Evolutionary conservation across 1,140 invertebrate genomes (phyloP), one percentile per base, ranked within the genome.

Genomic region (Propsilocerus akamusi): DNA sequence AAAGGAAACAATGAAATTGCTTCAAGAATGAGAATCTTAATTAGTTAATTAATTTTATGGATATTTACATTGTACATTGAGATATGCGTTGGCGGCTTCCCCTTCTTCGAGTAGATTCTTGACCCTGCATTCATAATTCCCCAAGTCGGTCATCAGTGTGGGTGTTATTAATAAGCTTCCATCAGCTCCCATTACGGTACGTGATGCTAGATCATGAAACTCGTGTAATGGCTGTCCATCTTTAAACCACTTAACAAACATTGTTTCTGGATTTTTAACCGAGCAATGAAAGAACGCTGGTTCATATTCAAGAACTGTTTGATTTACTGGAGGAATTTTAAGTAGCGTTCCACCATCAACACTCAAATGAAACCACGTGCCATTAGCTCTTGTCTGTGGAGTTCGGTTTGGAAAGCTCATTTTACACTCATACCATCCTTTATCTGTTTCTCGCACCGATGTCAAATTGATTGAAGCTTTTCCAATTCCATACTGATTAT

Each of bases 41-140:
- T n/a, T n/a, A n/a, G n/a, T n/a, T 22, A 49, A 24, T 49, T 49
- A 24, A 12, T 12, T 46, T 30, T 7, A 24, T 41, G 25, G 22
- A 32, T 22, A 73, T 78, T 80, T 68, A 96, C 92, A 97, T 72
- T 93, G 89, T 54, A 97, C 88, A 66, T 95, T 90, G 47, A 97
- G 77, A 68, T 81, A 93, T 46, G 91, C 92, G 49, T 76, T 78
- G 25, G 89, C 90, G 56, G 77, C 80, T 65, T 94, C 88, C 51
- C 78, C 74, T 55, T 84, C 80, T 10, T 85, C 88, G 34, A 82
- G 78, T 8, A 75, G 74, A 57, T 86, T 88, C 41, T 74, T 80
- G 49, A 93, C 87, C 57, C 83, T 77, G 63, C 94, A 97, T 49
- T 79, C 81, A 67, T 92, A 97, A 65, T 84, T 79, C 25, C 92